These are phyloP conservation scores for Phaethornis superciliosus DNA, from an alignment of 2,113 vertebrate genomes.

Conservation along the genomic window DNA sequence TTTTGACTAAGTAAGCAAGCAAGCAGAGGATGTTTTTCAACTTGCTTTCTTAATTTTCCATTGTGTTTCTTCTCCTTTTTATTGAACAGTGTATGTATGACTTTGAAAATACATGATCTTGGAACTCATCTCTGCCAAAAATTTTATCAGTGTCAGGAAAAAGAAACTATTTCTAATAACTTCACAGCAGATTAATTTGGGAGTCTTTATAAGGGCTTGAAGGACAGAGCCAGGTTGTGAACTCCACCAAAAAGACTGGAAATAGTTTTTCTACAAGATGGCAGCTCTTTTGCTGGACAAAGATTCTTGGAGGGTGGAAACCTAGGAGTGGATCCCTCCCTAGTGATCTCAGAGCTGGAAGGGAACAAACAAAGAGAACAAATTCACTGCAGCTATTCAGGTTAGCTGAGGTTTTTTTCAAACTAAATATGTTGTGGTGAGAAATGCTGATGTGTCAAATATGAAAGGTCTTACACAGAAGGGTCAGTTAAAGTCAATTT, in stretches of 20 bases:
- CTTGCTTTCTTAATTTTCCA: neutral
- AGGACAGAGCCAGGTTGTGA: neutral
- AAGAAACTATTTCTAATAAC: neutral
- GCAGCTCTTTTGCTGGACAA: neutral
- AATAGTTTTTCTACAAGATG: neutral
- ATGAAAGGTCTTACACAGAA: neutral
- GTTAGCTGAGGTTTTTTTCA: neutral
- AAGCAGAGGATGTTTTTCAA: neutral
- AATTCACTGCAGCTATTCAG: neutral
- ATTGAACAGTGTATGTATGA: neutral
- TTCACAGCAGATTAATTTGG: neutral
- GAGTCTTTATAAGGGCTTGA: neutral
- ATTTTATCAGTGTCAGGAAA: neutral
- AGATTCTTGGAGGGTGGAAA: neutral
- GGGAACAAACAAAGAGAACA: neutral
- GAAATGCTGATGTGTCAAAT: conserved; percentile 39
- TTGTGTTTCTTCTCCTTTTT: neutral
- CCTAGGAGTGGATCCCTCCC: neutral
- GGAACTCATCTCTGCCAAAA: neutral
- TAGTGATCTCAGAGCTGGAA: conserved; percentile 29
- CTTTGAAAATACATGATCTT: neutral
- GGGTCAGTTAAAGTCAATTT: neutral
- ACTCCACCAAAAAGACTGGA: neutral
- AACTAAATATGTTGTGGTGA: conserved; percentile 15
- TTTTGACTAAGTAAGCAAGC: neutral